These are phyloP conservation scores for Drepana arcuata DNA, from an alignment of 1,140 invertebrate genomes.

Conservation along the genomic window DNA sequence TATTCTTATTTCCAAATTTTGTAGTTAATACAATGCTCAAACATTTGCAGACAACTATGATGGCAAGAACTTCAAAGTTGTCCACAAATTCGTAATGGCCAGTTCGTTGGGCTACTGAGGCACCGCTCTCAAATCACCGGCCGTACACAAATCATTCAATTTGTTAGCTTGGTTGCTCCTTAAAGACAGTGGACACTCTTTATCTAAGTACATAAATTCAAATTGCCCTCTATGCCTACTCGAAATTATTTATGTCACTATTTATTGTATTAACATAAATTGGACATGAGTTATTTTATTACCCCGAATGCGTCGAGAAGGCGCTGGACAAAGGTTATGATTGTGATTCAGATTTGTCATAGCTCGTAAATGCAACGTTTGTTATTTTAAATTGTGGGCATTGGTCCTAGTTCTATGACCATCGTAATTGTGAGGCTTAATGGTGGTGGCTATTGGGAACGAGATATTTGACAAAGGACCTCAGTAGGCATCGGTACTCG, in stretches of 20 bases:
- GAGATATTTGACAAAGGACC: too few relatives aligned
- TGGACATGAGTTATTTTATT: slow-evolving; percentile 71
- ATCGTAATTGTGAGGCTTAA: too few relatives aligned
- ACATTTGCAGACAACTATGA: too few relatives aligned
- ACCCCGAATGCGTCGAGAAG: slow-evolving; percentile 53
- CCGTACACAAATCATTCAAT: slow-evolving; percentile 31
- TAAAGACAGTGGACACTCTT: slow-evolving; percentile 23
- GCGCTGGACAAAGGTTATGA: slow-evolving; percentile 59
- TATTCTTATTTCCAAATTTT: too few relatives aligned
- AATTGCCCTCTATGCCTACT: slow-evolving; percentile 53
- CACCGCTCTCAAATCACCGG: too few relatives aligned
- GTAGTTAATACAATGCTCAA: too few relatives aligned
- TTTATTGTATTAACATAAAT: slow-evolving; percentile 72
- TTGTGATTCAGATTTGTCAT: slow-evolving; percentile 67
- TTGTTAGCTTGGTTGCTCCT: slow-evolving; percentile 12
- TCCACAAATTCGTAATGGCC: too few relatives aligned
- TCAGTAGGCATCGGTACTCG: too few relatives aligned
- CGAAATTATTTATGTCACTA: slow-evolving; percentile 63
- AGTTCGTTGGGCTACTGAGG: too few relatives aligned
- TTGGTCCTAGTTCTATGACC: too few relatives aligned
- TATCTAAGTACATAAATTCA: slow-evolving; percentile 53
- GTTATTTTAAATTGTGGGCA: slow-evolving; percentile 26
- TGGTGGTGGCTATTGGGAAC: too few relatives aligned
- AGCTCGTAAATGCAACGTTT: slow-evolving; percentile 57
- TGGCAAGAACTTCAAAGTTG: too few relatives aligned